Evolutionary conservation across 2,888 invertebrate species (phyloP).

Genomic region (Bombyx huttoni): DNA sequence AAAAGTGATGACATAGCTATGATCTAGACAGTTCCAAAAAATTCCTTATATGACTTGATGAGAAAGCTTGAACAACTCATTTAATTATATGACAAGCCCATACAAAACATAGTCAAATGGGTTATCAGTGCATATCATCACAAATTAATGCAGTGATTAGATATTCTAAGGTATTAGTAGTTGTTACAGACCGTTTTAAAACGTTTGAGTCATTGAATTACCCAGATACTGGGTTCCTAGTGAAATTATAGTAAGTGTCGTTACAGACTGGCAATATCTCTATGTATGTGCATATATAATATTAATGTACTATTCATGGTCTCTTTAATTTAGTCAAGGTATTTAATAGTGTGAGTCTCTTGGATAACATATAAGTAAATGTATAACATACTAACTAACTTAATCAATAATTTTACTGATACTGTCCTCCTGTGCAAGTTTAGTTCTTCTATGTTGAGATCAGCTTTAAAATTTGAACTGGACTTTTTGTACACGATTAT

Average conservation of each 20-base stretch:
- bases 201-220: conserved; percentile 62
- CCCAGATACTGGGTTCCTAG: conserved; percentile 66
- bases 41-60: conserved; percentile 44
- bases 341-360: conserved; percentile 71
- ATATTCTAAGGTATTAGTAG: conserved; percentile 71
- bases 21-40: conserved; percentile 48
- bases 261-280: conserved; percentile 72
- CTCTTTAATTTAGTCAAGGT: conserved; percentile 71
- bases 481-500: conserved; percentile 53
- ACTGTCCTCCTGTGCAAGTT: conserved; percentile 66
- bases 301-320: conserved; percentile 66
- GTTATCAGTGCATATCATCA: conserved; percentile 72
- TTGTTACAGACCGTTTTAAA: conserved; percentile 66
- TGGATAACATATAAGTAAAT: conserved; percentile 57
- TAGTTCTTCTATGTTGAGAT: conserved; percentile 68
- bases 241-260: conserved; percentile 68
- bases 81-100: conserved; percentile 44
- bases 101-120: conserved; percentile 50
- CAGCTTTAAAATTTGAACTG: conserved; percentile 65
- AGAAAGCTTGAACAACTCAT: conserved; percentile 49
- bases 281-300: conserved; percentile 68
- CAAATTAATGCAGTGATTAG: conserved; percentile 70
- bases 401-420: conserved; percentile 35
- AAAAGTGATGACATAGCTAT: conserved; percentile 58
- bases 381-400: conserved; percentile 58